Conservation (phyloP, 2,888 invertebrate species). For the Thysanoteuthis rhombus region DNA sequence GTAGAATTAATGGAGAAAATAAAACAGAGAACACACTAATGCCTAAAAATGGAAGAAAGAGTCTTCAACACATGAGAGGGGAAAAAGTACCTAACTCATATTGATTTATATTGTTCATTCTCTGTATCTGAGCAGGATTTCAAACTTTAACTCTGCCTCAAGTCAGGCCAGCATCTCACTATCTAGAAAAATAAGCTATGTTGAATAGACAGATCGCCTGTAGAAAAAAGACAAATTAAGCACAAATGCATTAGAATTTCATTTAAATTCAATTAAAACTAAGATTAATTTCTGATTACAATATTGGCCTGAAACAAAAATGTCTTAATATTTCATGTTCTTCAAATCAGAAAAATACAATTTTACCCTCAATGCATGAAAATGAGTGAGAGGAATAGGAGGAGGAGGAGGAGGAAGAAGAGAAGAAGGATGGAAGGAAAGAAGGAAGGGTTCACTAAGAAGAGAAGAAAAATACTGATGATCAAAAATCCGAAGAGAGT, state of each 20-base stretch:
- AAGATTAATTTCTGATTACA: slow-evolving; percentile 25
- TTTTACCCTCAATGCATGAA: not conserved
- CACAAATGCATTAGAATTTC: slow-evolving; percentile 21
- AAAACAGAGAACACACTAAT: not conserved
- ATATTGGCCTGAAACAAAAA: slow-evolving; percentile 20
- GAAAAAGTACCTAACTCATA: not conserved
- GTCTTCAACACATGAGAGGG: not conserved
- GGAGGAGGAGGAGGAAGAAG: not conserved
- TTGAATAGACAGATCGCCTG: not conserved
- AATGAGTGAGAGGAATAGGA: not conserved
- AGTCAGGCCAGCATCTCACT: not conserved
- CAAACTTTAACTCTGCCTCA: not conserved
- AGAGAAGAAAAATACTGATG: no score
- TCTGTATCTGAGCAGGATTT: not conserved
- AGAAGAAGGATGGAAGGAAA: not conserved
- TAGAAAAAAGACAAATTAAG: slow-evolving; percentile 14
- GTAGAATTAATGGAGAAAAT: not conserved
- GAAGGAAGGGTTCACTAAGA: not conserved
- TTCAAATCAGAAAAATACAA: not conserved
- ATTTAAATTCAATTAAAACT: slow-evolving; percentile 26
- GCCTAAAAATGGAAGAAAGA: not conserved
- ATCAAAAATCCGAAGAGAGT: not conserved
- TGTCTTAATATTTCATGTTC: not conserved
- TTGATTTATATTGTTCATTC: not conserved
- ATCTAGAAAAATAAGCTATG: not conserved